Percentiles rank a stretch among this genome's conserved stretches.
Conservation (phyloP, 2,888 invertebrate genomes). For the Drosophila eohydei region DNA sequence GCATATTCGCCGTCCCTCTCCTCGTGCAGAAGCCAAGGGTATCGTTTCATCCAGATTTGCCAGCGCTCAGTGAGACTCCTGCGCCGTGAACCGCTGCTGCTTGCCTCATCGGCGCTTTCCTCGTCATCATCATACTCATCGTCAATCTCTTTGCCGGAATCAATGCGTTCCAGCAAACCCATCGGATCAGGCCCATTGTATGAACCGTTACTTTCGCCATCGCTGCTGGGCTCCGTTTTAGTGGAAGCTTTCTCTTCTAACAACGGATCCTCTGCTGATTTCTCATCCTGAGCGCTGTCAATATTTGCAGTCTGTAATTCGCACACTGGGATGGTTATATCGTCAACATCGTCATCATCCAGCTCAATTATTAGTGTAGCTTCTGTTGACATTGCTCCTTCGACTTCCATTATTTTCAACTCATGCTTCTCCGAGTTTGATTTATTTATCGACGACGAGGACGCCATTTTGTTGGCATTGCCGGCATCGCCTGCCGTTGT, state of each 20-base stretch:
- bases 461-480: constrained; percentile 69
- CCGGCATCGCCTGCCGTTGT: constrained; percentile 38
- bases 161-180: constrained; percentile 71
- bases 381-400: constrained; percentile 40
- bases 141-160: constrained; percentile 20
- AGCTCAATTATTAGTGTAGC: constrained; percentile 36
- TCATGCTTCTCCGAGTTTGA: constrained; percentile 38
- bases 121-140: constrained; percentile 48
- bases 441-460: constrained; percentile 14
- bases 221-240: constrained; percentile 53
- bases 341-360: constrained; percentile 48
- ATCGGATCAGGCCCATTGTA: constrained; percentile 71
- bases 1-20: constrained; percentile 64
- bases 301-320: constrained; percentile 25
- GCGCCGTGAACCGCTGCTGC: constrained; percentile 25
- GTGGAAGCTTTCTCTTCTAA: constrained; percentile 32
- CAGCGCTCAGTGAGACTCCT: constrained; percentile 39
- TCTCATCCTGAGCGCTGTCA: background rate
- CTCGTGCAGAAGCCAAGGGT: constrained; percentile 77
- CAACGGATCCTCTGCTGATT: constrained; percentile 14
- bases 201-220: constrained; percentile 42
- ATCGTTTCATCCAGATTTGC: constrained; percentile 71
- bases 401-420: constrained; percentile 66
- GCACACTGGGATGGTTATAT: background rate
- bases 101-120: constrained; percentile 47